Base-by-base conservation (phyloP, 2,113 vertebrate species). In the Nothoprocta pentlandii region DNA sequence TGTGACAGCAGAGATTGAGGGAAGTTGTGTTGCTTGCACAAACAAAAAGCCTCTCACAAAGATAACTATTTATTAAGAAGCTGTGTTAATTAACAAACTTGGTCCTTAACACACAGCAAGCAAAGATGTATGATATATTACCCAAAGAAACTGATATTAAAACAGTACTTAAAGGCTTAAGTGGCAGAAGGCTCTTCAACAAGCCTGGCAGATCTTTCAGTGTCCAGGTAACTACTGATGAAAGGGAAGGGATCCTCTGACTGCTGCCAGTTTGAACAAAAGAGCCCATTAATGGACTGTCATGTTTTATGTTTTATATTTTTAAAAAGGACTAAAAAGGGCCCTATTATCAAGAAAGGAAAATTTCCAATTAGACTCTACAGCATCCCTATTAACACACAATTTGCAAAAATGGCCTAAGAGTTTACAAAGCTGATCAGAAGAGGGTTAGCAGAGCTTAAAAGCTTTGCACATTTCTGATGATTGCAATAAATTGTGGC, bases 181-280 rank as follows among this genome's bases (percentile, higher is more conserved):
- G 21, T 66, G 13, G 11, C 12, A 69, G 32, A 15, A 34, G 0
- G 9, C 17, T 63, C 62, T 41, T 39, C 39, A 41, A 28, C 10
- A 19, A 28, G 62, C 39, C 10, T 7, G 0, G 16, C 2, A 42
- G 49, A 68, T 49, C 42, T 59, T 89, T 4, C 49, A 46, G 36
- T 4, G 3, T 79, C 46, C 63, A 2, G 17, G 32, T 3, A 61
- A 73, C 8, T 80, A 15, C 30, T 44, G 25, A 16, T 85, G 58
- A 54, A 76, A 26, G 23, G 32, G 2, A 32, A 8, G 9, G 20
- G 6, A 63, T 6, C 3, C 7, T 46, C 1, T 9, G 16, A 10
- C 42, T 54, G 12, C 42, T 56, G 19, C 0, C 0, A 13, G 11
- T 78, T 92, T 46, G 6, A 53, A 21, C 63, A 62, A 2, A 73